phyloP scores from a whole-genome alignment of 1,140 invertebrate genomes.

The Holcopasites calliopsidis region DNA sequence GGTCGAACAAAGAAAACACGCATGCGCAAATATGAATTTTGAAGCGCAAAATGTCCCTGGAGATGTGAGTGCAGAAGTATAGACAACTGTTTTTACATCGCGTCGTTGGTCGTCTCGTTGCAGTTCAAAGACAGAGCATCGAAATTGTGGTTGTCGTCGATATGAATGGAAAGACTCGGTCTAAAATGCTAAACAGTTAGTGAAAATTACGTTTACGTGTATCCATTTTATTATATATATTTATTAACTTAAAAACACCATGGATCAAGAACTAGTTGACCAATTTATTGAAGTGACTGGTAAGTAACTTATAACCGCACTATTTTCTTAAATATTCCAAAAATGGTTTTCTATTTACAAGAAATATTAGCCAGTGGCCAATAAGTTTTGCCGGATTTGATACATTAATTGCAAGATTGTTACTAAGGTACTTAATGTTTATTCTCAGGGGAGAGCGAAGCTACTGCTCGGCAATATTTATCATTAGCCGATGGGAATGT shows the following conservation, averaged over 20 bases:
- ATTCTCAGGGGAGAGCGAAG: constrained; percentile 67
- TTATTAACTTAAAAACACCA: constrained; percentile 25
- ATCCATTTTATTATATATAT: background rate
- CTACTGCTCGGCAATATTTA: constrained; percentile 71
- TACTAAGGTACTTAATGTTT: background rate
- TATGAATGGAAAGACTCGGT: background rate
- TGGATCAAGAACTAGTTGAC: constrained; percentile 73
- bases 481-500: constrained; percentile 76
- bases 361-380: too few species aligned
- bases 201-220: background rate
- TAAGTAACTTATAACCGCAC: constrained; percentile 30
- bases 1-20: too few species aligned
- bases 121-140: background rate
- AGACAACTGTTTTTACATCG: background rate
- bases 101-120: background rate
- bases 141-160: background rate
- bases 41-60: background rate
- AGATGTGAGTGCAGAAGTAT: background rate
- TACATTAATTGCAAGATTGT: background rate
- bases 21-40: background rate
- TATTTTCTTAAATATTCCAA: background rate
- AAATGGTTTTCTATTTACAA: background rate
- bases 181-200: background rate
- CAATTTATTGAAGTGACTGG: constrained; percentile 77
- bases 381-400: too few species aligned